Evolutionary conservation across 2,797 vertebrate species (phyloP), one percentile per base, ranked within the genome.

Genomic region (Rhinophrynus dorsalis): DNA sequence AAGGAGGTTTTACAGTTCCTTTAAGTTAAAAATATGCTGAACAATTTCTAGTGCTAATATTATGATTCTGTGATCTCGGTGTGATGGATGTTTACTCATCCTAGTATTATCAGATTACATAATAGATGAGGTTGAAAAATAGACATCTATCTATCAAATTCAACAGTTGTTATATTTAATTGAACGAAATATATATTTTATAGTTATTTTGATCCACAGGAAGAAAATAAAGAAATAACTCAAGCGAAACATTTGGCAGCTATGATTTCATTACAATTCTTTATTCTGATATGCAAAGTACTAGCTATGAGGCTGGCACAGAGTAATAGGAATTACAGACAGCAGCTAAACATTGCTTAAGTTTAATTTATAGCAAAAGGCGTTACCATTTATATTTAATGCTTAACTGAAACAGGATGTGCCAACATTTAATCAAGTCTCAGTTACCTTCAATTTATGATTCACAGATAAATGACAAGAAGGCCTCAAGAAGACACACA

Each of bases 301-400:
- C n/a, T 24, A 52, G 45, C 23, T 35, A 40, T n/a, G 20, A 38
- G 61, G 35, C 61, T 64, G 61, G 32, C 47, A 52, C 47, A 7
- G 5, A 8, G 33, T 40, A 26, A 51, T 52, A 50, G 40, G 40
- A 30, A 32, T 38, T 52, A 24, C 52, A 64, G 61, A 52, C 21
- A 35, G n/a, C 9, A 26, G 33, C 17, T 52, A 51, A 48, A 38
- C 61, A 40, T 52, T 64, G 47, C 47, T 64, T 64, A 29, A 64
- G 38, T 51, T 6, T 64, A 52, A 64, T 64, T 64, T 52, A 52
- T 64, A 27, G 61, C 21, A 29, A n/a, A 52, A 64, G 61, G 61
- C 47, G 61, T 51, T 50, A 15, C 60, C 21, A 37, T 64, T 24
- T 35, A 52, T 52, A 37, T 64, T 52, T 38, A 64, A 40, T 52